These are phyloP conservation scores for Tetraodon nigroviridis DNA, from an alignment of 2,113 vertebrate species.

Conservation along the genomic window DNA sequence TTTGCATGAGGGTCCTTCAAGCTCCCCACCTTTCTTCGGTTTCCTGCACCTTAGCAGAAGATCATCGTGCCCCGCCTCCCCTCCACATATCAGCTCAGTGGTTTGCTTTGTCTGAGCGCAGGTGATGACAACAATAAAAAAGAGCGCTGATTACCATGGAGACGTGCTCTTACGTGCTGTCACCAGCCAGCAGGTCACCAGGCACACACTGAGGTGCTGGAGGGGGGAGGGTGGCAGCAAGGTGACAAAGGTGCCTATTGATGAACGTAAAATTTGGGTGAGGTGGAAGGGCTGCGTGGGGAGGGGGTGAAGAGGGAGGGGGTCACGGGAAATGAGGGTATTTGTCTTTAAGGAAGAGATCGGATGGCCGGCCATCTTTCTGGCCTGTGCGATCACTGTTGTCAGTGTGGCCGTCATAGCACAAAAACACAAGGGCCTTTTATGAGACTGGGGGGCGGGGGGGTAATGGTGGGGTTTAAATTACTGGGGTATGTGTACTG, in stretches of 20 bases:
- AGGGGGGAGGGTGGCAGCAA: constrained; percentile 32
- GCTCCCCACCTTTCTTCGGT: constrained; percentile 14
- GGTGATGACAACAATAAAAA: constrained; percentile 51
- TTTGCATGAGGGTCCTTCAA: not conserved
- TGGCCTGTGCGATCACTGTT: constrained; percentile 44
- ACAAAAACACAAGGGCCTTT: constrained; percentile 61
- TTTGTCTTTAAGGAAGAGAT: constrained; percentile 69
- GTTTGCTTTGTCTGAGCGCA: constrained; percentile 20
- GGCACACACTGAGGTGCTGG: constrained; percentile 44
- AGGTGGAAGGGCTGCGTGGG: constrained; percentile 9
- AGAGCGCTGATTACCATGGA: constrained; percentile 10
- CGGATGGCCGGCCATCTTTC: constrained; percentile 56
- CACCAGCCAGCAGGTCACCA: constrained; percentile 49
- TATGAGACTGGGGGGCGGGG: constrained; percentile 43
- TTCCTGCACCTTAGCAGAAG: constrained; percentile 12
- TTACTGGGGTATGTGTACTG: constrained; percentile 58
- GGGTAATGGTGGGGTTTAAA: constrained; percentile 67
- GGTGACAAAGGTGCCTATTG: constrained; percentile 71
- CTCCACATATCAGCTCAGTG: constrained; percentile 6
- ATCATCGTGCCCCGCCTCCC: constrained; percentile 9
- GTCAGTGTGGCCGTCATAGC: constrained; percentile 51
- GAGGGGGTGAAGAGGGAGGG: constrained; percentile 5
- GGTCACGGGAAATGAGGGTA: constrained; percentile 57
- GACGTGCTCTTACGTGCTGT: constrained; percentile 40
- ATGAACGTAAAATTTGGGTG: constrained; percentile 55